Conservation (phyloP, 2,797 vertebrate genomes). For the Cryptoblepharus egeriae region DNA sequence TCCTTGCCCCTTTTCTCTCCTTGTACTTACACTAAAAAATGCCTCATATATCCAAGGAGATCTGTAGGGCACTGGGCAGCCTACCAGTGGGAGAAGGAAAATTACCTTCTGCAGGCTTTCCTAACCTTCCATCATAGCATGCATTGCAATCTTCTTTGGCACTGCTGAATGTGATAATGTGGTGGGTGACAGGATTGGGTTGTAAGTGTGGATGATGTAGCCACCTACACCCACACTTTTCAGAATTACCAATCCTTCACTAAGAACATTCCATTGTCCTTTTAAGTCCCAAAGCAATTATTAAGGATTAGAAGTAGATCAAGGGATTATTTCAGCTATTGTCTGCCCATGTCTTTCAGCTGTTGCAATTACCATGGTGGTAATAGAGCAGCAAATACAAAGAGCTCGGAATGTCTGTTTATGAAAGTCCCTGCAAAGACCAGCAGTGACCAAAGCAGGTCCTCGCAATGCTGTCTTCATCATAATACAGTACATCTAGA, state of each 20-base stretch:
- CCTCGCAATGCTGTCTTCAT: background rate
- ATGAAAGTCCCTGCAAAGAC: conserved; percentile 6
- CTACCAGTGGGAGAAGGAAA: too few relatives aligned
- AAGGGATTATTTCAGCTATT: conserved; percentile 74
- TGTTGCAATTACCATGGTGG: conserved; percentile 60
- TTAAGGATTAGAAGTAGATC: conserved; percentile 77
- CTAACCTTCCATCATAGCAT: too few relatives aligned
- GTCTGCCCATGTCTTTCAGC: conserved; percentile 66
- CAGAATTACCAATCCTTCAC: conserved; percentile 44
- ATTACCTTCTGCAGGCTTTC: too few relatives aligned
- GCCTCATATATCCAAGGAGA: too few relatives aligned
- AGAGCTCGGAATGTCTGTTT: conserved; percentile 44
- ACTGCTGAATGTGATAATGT: too few relatives aligned
- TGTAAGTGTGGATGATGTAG: conserved; percentile 24
- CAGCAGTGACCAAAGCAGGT: background rate
- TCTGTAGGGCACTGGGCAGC: too few relatives aligned
- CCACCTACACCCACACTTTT: conserved; percentile 48
- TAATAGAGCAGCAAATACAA: conserved; percentile 46
- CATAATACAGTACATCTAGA: too few relatives aligned
- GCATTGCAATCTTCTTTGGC: too few relatives aligned
- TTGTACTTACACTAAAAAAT: too few relatives aligned
- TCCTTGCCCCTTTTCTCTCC: too few relatives aligned
- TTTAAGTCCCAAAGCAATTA: conserved; percentile 77
- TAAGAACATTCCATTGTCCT: conserved; percentile 71
- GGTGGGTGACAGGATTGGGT: too few relatives aligned